phyloP scores from a whole-genome alignment of 2,797 vertebrate genomes.

The Podarcis lilfordi region DNA sequence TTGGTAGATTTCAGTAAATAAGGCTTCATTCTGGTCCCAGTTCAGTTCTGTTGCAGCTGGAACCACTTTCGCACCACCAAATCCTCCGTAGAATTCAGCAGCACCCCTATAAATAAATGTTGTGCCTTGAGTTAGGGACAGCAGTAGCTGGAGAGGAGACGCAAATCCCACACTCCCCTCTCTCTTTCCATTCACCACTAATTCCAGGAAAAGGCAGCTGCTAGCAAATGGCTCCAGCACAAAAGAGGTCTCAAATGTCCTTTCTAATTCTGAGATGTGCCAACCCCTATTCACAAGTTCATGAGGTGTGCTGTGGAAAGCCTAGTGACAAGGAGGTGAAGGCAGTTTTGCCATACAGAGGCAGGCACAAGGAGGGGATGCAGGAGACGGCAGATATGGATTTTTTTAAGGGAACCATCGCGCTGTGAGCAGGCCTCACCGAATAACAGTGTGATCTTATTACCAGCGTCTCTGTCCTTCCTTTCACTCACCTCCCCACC shows the following conservation, averaged over 20 bases:
- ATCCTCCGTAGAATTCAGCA: background rate
- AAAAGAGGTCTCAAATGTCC: background rate
- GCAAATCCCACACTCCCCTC: background rate
- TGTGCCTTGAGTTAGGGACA: background rate
- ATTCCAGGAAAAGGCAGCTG: slow-evolving; percentile 1
- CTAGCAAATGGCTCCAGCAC: background rate
- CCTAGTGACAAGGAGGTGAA: background rate
- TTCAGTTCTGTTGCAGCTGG: background rate
- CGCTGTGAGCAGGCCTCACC: background rate
- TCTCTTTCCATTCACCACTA: slow-evolving; percentile 3
- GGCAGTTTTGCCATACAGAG: background rate
- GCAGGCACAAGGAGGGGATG: background rate
- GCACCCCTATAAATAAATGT: background rate
- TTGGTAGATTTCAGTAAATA: background rate
- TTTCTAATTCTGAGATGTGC: slow-evolving; percentile 5
- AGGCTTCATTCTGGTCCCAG: background rate
- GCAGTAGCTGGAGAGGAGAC: background rate
- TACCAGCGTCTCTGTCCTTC: background rate
- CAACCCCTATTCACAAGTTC: background rate
- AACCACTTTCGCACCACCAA: background rate
- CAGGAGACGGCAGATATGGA: background rate
- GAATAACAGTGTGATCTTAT: background rate
- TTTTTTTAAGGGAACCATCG: background rate
- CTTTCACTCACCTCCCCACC: background rate
- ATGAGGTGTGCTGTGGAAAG: background rate